phyloP scores from a whole-genome alignment of 2,797 vertebrate genomes.

The Darevskia nairensis region DNA sequence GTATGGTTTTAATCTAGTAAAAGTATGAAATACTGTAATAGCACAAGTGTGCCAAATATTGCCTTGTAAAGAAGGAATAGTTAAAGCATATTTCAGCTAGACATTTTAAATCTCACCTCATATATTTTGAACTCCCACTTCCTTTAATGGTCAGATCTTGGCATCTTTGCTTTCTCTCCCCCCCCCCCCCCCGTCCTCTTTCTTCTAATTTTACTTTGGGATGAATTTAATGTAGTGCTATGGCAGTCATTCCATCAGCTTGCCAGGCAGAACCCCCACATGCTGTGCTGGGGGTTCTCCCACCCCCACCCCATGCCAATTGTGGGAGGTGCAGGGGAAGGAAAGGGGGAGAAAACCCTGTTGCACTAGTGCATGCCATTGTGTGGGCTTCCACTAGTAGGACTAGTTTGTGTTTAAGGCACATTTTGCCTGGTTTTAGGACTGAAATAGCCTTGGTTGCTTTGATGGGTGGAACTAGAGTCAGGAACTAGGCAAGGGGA shows the following conservation, averaged over 20 bases:
- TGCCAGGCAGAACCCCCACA: no score
- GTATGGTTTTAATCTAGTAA: slow-evolving; percentile 5
- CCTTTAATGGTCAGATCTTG: neutral
- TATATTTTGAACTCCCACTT: slow-evolving; percentile 6
- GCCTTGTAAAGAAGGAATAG: slow-evolving; percentile 9
- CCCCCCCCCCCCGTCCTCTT: neutral
- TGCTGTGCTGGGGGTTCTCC: no score
- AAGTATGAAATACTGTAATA: slow-evolving; percentile 4
- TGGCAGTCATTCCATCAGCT: no score
- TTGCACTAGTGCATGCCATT: no score
- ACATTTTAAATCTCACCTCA: slow-evolving; percentile 32
- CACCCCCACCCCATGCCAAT: no score
- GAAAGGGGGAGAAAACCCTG: no score
- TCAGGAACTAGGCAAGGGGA: neutral
- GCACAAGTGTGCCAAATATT: neutral
- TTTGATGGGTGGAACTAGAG: neutral
- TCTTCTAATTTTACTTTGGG: neutral
- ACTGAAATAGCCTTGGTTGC: neutral
- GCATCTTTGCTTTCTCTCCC: neutral
- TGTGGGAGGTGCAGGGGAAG: no score
- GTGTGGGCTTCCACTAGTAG: no score
- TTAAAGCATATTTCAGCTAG: slow-evolving; percentile 9
- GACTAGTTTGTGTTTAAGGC: neutral
- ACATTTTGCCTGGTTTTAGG: neutral
- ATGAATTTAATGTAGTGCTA: no score